These are phyloP conservation scores for Habrosyne pyritoides DNA, from an alignment of 2,888 invertebrate species.

Conservation along the genomic window DNA sequence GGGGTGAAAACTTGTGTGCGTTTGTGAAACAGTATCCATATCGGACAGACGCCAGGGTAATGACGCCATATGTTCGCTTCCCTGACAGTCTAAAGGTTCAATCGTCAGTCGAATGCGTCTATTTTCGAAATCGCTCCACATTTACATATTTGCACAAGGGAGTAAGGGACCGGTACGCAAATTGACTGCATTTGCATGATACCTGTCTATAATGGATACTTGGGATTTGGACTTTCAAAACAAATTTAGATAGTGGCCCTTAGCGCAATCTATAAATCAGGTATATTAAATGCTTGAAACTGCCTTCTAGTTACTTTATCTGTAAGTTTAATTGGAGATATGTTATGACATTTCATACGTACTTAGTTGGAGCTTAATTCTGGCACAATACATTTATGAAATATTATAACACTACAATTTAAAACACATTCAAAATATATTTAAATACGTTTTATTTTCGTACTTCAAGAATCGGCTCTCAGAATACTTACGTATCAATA, in stretches of 20 bases:
- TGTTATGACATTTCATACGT: not conserved
- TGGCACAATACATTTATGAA: too few relatives aligned
- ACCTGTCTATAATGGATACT: conserved; percentile 3
- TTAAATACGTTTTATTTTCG: conserved; percentile 12
- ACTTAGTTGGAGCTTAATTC: too few relatives aligned
- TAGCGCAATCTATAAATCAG: not conserved
- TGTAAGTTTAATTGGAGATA: not conserved
- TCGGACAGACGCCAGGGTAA: conserved; percentile 37
- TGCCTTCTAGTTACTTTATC: not conserved
- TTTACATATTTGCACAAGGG: conserved; percentile 41
- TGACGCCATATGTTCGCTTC: conserved; percentile 44
- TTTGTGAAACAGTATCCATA: conserved; percentile 24
- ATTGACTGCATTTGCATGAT: conserved; percentile 43
- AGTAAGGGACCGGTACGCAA: conserved; percentile 34
- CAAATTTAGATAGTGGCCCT: not conserved
- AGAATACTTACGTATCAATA: conserved; percentile 52
- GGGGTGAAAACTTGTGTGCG: conserved; percentile 24
- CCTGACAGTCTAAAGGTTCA: conserved; percentile 17
- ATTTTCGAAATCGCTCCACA: conserved; percentile 43
- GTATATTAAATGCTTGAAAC: not conserved
- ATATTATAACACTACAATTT: not conserved
- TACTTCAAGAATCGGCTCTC: conserved; percentile 18
- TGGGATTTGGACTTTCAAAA: conserved; percentile 3
- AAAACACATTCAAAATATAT: not conserved
- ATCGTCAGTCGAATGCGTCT: conserved; percentile 33